phyloP scores from a whole-genome alignment of 1,140 invertebrate species.

The Bombus turneri region DNA sequence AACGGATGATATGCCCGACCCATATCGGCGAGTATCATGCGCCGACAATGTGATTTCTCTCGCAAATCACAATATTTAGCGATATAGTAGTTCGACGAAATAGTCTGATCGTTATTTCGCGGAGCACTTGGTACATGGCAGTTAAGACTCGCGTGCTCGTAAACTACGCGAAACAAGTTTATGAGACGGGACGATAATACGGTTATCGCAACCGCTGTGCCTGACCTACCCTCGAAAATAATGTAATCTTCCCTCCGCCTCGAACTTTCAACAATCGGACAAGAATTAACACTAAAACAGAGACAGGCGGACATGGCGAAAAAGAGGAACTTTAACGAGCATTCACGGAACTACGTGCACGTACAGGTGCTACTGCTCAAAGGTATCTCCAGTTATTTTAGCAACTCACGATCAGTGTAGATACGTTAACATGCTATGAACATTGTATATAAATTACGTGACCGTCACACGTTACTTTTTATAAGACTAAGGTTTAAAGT shows the following conservation, averaged over 20 bases:
- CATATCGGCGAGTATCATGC: background rate
- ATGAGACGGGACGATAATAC: conserved; percentile 50
- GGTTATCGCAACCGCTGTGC: conserved; percentile 42
- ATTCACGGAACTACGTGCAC: background rate
- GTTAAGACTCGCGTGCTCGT: conserved; percentile 49
- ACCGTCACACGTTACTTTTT: too few relatives aligned
- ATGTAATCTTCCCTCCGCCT: conserved; percentile 23
- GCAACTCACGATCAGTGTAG: background rate
- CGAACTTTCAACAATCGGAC: conserved; percentile 9
- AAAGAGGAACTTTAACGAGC: background rate
- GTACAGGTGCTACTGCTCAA: background rate
- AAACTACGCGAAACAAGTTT: conserved; percentile 51
- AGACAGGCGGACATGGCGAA: background rate
- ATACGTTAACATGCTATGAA: too few relatives aligned
- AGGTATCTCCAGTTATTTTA: background rate
- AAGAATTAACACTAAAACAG: background rate
- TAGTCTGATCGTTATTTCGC: conserved; percentile 34
- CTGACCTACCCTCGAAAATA: conserved; percentile 56
- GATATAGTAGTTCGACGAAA: conserved; percentile 13
- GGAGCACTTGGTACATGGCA: conserved; percentile 14
- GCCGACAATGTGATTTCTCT: background rate
- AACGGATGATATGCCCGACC: too few relatives aligned
- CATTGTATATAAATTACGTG: too few relatives aligned
- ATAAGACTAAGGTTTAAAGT: too few relatives aligned
- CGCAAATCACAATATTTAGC: conserved; percentile 25